A percentile compares a stretch with the other conserved stretches of the same genome.
Evolutionary conservation across 2,113 vertebrate genomes (phyloP).

Genomic region (Burhinus bistriatus): DNA sequence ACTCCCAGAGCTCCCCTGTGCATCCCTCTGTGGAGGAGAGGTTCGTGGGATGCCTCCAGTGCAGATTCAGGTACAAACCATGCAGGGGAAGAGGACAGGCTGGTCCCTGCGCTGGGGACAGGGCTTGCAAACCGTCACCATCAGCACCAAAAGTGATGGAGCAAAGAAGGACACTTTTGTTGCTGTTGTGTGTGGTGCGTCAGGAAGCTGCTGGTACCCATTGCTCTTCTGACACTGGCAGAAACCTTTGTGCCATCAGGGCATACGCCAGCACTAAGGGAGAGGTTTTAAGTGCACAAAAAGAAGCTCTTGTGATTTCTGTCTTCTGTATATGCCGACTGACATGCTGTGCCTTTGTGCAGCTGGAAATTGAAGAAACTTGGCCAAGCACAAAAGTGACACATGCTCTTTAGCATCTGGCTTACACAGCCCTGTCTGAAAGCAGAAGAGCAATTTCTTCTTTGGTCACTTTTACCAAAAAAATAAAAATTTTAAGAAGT

Average conservation of each 20-base stretch:
- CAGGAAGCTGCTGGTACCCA: accelerated
- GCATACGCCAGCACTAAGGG: not conserved
- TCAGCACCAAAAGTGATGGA: not conserved
- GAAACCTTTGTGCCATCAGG: not conserved
- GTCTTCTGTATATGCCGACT: not conserved
- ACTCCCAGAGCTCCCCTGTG: not conserved
- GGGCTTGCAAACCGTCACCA: not conserved
- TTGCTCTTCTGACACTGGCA: not conserved
- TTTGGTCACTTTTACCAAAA: not conserved
- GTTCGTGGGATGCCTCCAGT: not conserved
- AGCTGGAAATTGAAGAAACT: not conserved
- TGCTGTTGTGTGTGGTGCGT: not conserved
- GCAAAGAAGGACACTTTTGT: not conserved
- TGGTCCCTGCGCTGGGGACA: not conserved
- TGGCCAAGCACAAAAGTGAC: not conserved
- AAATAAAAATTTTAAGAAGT: not conserved
- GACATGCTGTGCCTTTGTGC: not conserved
- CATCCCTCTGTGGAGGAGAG: not conserved
- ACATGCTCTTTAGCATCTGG: not conserved
- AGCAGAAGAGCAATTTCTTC: not conserved
- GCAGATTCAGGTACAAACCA: not conserved
- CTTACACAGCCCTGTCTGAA: not conserved
- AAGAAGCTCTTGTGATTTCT: not conserved
- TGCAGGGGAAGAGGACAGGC: not conserved
- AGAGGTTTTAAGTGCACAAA: not conserved